Base-by-base conservation (phyloP, 2,888 invertebrate genomes). In the Artemia sinica region DNA sequence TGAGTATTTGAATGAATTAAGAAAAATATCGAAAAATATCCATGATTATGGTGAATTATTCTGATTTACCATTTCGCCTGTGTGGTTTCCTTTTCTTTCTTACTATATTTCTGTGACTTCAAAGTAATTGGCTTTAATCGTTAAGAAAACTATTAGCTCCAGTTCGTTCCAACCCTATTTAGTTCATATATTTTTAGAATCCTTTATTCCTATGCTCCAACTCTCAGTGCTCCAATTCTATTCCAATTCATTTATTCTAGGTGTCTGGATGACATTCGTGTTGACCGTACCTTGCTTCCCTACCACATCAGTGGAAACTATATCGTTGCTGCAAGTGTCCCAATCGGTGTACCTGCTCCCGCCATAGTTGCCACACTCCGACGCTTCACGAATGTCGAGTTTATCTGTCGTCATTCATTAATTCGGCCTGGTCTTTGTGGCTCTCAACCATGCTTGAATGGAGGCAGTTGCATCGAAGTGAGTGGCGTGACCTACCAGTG, bases 211-310 rank as follows among this genome's bases (percentile, higher is more conserved):
- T 28, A 28, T 28, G 28, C 28, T 28, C 28, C 28, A 28, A 28
- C 28, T 4, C 28, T 28, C 4, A 28, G 28, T 28, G 28, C 28
- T 28, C 28, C 1, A 28, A 28, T 28, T 28, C 28, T 28, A 28
- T 58, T 9, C 18, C 10, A 18, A 58, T 58, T 18, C 18, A 8
- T n/a, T 58, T 18, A 58, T 58, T 58, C 18, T 58, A 58, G 58
- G 1, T 96, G 96, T 77, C 85, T 96, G 83, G 86, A 91, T 71
- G 90, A 91, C 75, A 84, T 94, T 50, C 82, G 85, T 70, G 83
- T 95, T 67, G 86, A 88, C 69, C 83, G 86, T 70, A 84, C 85
- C 9, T 80, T 84, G 0, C 83, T 94, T 68, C 91, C 93, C 1
- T 78, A 90, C 13, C 85, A 86, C 74, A 84, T 84, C 79, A 83